phyloP scores from a whole-genome alignment of 1,140 invertebrate genomes.

The Caenorhabditis briggsae region DNA sequence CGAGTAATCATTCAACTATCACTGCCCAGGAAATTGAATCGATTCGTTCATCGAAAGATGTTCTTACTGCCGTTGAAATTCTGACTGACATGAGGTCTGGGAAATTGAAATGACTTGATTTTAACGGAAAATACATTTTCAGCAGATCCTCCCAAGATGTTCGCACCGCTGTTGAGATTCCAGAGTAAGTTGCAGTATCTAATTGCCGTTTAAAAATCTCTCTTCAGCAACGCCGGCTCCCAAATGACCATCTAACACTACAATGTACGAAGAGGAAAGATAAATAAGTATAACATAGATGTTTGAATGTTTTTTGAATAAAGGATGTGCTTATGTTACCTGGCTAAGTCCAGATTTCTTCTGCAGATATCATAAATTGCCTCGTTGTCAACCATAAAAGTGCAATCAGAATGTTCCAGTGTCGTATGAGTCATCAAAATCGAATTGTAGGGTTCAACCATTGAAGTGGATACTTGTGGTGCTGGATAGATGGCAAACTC shows the following conservation, averaged over 20 bases:
- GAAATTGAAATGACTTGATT: too few relatives aligned
- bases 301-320: neutral
- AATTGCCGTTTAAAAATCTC: neutral
- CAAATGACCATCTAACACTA: neutral
- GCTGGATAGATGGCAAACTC: slow-evolving; percentile 90
- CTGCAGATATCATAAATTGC: slow-evolving; percentile 93
- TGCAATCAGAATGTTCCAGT: slow-evolving; percentile 76
- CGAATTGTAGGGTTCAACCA: slow-evolving; percentile 79
- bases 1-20: neutral
- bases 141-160: slow-evolving; percentile 43
- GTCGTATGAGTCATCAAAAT: slow-evolving; percentile 82
- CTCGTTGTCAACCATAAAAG: slow-evolving; percentile 83
- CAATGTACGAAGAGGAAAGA: neutral
- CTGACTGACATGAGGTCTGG: slow-evolving; percentile 1
- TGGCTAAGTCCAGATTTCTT: slow-evolving; percentile 87
- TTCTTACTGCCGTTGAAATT: slow-evolving; percentile 28
- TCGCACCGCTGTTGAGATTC: slow-evolving; percentile 24
- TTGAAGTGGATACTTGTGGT: slow-evolving; percentile 82
- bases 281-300: neutral
- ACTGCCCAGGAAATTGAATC: slow-evolving; percentile 14
- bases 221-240: neutral
- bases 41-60: slow-evolving; percentile 27
- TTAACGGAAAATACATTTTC: neutral
- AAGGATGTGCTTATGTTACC: slow-evolving; percentile 69
- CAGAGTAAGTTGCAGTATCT: neutral